Evolutionary conservation across 2,888 invertebrate species (phyloP), one percentile per base, ranked within the genome.

Genomic region (Lasiommata megera): DNA sequence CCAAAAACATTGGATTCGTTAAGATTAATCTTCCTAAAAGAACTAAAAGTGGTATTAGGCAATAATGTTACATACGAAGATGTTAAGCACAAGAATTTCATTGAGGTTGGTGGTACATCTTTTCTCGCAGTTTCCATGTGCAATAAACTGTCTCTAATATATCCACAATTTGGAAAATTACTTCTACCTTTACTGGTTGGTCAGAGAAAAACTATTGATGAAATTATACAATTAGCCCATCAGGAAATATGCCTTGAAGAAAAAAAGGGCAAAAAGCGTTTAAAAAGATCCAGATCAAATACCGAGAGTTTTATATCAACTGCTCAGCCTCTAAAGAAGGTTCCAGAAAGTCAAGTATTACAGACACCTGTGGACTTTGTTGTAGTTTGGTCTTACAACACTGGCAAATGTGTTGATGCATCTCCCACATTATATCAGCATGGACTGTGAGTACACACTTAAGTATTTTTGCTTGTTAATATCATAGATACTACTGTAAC

Each of bases 361-460:
- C 40, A 34, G 16, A 70, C 63, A 23, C 61, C 68, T 48, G 54
- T 80, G 1, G 77, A 82, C 28, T 84, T 85, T 63, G 64, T 70
- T 36, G 92, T 93, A 80, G 74, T 78, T 80, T 92, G 93, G 94
- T 88, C 83, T 63, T 92, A 89, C 75, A 83, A 95, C 79, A 92
- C 95, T 51, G 89, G 92, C 38, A 97, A 96, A 82, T 97, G 97
- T 86, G 93, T 97, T 8, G 97, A 97, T 91, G 94, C 96, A 7
- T 93, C 96, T 11, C 95, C 96, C 16, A 84, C 92, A 17, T 66
- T 93, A 51, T 92, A 92, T 66, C 68, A 82, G 65, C 71, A 72
- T 60, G 79, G 76, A 67, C 73, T 77, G 93, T 93, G 83, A 88
- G 88, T 84, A 34, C 9, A 36, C 46, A 11, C 11, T 16, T 7